A percentile compares a stretch with the other conserved stretches of the same genome.
Evolutionary conservation across 2,888 invertebrate species (phyloP).

Genomic region (Spilosoma lubricipeda): DNA sequence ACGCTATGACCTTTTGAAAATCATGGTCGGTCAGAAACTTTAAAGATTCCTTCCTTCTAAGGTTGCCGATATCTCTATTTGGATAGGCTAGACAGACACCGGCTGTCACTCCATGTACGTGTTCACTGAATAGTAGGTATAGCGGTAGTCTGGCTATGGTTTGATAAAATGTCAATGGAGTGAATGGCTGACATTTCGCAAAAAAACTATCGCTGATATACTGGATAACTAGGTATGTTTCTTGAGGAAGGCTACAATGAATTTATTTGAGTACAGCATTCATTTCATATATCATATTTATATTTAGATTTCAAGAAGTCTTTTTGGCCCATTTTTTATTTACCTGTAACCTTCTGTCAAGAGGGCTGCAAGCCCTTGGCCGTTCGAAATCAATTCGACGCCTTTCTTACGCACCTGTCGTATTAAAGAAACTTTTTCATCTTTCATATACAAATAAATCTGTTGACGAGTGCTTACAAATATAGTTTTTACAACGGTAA

Average conservation of each 20-base stretch:
- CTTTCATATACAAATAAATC: neutral
- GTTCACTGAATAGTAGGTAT: constrained; percentile 1
- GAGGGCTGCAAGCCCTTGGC: neutral
- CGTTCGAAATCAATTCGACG: neutral
- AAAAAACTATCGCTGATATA: constrained; percentile 4
- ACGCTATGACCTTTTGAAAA: neutral
- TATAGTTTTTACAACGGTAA: neutral
- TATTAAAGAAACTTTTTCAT: neutral
- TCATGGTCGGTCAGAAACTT: neutral
- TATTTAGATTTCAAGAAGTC: neutral
- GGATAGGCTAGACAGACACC: constrained; percentile 13
- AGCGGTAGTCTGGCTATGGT: constrained; percentile 16
- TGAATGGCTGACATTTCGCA: constrained; percentile 20
- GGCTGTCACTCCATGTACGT: constrained; percentile 10
- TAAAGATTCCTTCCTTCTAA: constrained; percentile 6
- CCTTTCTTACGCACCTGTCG: neutral
- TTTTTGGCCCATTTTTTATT: neutral
- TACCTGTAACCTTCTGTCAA: neutral
- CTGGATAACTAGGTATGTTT: neutral
- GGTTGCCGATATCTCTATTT: constrained; percentile 3
- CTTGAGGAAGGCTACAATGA: too few species aligned
- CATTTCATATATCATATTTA: too few species aligned
- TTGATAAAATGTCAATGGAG: constrained; percentile 19
- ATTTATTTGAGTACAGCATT: neutral
- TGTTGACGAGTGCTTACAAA: neutral